Evolutionary conservation across 2,888 invertebrate genomes (phyloP).

Genomic region (Heliothis peltigera): DNA sequence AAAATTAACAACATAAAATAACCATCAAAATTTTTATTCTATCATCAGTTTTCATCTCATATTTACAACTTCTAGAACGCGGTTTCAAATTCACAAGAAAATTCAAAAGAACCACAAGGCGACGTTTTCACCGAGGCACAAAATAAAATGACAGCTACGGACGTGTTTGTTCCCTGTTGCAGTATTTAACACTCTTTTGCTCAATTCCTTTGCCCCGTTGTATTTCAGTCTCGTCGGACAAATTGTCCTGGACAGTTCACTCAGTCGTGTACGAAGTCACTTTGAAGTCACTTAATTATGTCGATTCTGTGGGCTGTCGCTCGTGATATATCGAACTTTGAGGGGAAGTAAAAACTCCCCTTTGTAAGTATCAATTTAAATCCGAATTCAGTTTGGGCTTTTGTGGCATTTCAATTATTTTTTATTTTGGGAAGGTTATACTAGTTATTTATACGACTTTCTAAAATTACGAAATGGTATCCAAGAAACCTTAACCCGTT

Average conservation of each 20-base stretch:
- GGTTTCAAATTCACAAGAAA: conserved; percentile 30
- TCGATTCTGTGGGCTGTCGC: conserved; percentile 71
- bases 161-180: conserved; percentile 55
- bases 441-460: neutral
- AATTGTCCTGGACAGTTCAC: conserved; percentile 75
- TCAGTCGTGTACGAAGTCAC: conserved; percentile 69
- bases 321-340: conserved; percentile 65
- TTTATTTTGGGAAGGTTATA: conserved; percentile 30
- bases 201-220: conserved; percentile 61
- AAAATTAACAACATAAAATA: too few species aligned
- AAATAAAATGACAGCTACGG: conserved; percentile 62
- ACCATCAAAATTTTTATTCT: conserved; percentile 2
- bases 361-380: conserved; percentile 46
- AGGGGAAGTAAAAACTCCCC: conserved; percentile 44
- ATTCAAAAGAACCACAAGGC: conserved; percentile 49
- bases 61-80: conserved; percentile 15
- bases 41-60: neutral
- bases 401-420: conserved; percentile 46
- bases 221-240: conserved; percentile 74
- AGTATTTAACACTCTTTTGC: conserved; percentile 66
- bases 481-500: too few species aligned
- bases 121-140: conserved; percentile 46
- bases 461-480: too few species aligned
- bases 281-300: conserved; percentile 79
- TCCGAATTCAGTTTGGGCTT: conserved; percentile 40